Base-by-base conservation (phyloP, 2,888 invertebrate species). In the Pseudeuparius sepicola region DNA sequence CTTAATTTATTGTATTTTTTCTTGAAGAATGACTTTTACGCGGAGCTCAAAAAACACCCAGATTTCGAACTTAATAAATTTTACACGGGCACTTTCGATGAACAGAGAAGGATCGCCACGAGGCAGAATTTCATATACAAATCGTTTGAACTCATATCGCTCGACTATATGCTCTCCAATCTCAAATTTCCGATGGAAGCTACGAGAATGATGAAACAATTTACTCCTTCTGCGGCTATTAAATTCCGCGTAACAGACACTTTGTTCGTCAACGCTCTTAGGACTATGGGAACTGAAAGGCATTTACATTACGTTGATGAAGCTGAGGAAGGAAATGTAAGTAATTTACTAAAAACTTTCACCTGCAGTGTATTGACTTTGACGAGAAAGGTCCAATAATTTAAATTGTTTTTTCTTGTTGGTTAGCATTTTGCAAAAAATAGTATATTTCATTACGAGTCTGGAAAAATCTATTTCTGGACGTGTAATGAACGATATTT, bases 181-280 rank as follows among this genome's bases (percentile, higher is more conserved):
- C 12, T 34, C 35, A 65, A 59, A 40, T 40, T 65, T 2, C 59
- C 68, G 9, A 11, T 13, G 14, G 17, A 71, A 1, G 64, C 68
- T 40, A 52, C 62, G 0, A 71, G 73, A 51, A 68, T 71, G 0
- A 53, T 72, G 46, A 71, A 72, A 48, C 69, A 70, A 53, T 70
- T 70, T 48, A 70, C 77, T 51, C 72, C 74, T 18, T 71, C 74
- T 3, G 56, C 77, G 11, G 69, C 75, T 3, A 71, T 82, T 1
- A 84, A 82, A 61, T 59, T 72, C 29, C 72, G 72, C 0, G 60
- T 83, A 2, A 74, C 77, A 1, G 37, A 44, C 54, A 67, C 72
- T 5, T 71, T 84, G 65, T 80, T 80, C 52, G 64, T 70, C 5
- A 77, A 72, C 49, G 71, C 74, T 0, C 63, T 84, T 25, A 62